phyloP scores from a whole-genome alignment of 2,797 vertebrate species.

The Peromyscus attwateri region DNA sequence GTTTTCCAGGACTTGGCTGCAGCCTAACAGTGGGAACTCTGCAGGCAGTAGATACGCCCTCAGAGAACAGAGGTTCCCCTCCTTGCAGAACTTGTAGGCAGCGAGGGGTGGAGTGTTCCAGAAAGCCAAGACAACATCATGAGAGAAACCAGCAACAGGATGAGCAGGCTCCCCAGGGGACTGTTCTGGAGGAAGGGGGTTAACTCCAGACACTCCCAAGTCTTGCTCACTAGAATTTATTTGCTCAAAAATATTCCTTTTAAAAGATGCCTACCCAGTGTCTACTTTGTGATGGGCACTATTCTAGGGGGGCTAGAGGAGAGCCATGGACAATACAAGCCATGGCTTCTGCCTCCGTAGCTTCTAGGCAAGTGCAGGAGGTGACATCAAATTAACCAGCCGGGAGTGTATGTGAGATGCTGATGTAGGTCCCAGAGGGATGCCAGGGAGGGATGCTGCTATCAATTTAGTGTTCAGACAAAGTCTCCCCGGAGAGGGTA shows the following conservation, averaged over 20 bases:
- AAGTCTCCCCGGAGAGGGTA: neutral
- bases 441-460: neutral
- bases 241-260: neutral
- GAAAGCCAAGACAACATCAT: neutral
- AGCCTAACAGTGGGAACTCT: neutral
- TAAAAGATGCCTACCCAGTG: neutral
- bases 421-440: neutral
- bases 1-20: constrained; percentile 9
- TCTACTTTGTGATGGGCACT: neutral
- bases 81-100: neutral
- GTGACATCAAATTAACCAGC: neutral
- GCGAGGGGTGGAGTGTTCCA: neutral
- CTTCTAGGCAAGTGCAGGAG: neutral
- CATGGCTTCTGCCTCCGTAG: neutral
- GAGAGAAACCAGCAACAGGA: neutral
- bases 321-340: neutral
- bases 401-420: neutral
- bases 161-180: neutral
- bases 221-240: neutral
- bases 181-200: neutral
- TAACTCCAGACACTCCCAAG: neutral
- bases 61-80: constrained; percentile 4
- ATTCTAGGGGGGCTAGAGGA: neutral
- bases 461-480: neutral
- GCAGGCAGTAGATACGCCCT: constrained; percentile 21